Evolutionary conservation across 2,797 vertebrate species (phyloP).

Genomic region (Microchirus variegatus): DNA sequence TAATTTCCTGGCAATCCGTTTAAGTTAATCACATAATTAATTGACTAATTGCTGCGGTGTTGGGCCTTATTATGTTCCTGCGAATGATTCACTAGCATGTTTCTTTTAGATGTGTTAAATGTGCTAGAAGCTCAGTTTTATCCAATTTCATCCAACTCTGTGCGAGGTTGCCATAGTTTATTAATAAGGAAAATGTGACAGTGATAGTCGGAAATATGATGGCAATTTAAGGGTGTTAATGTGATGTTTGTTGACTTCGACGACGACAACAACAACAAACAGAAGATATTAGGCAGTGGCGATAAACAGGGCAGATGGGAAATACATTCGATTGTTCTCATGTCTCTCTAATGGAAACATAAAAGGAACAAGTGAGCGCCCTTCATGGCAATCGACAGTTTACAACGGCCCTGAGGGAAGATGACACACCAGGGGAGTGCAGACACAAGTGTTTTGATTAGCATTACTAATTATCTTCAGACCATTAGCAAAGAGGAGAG

Average conservation of each 20-base stretch:
- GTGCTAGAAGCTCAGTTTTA: not conserved
- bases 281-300: slow-evolving; percentile 11
- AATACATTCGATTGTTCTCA: slow-evolving; percentile 45
- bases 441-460: slow-evolving; percentile 75
- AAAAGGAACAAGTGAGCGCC: slow-evolving; percentile 59
- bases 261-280: slow-evolving; percentile 6
- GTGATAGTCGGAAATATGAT: not conserved
- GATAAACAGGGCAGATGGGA: slow-evolving; percentile 44
- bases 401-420: slow-evolving; percentile 50
- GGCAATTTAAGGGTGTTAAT: slow-evolving; percentile 28
- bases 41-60: slow-evolving; percentile 3
- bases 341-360: slow-evolving; percentile 59
- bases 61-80: slow-evolving; percentile 20
- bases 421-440: slow-evolving; percentile 62
- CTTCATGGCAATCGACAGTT: slow-evolving; percentile 61
- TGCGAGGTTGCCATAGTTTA: slow-evolving; percentile 14
- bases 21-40: slow-evolving; percentile 11
- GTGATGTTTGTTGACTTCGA: slow-evolving; percentile 26
- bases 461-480: slow-evolving; percentile 77
- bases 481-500: slow-evolving; percentile 69
- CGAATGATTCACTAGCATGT: slow-evolving; percentile 1
- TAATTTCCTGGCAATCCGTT: slow-evolving; percentile 1
- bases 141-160: not conserved
- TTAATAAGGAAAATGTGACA: slow-evolving; percentile 11
- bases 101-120: not conserved